Evolutionary conservation across 2,797 vertebrate genomes (phyloP), one percentile per base, ranked within the genome.

Genomic region (Myotis findleyi): DNA sequence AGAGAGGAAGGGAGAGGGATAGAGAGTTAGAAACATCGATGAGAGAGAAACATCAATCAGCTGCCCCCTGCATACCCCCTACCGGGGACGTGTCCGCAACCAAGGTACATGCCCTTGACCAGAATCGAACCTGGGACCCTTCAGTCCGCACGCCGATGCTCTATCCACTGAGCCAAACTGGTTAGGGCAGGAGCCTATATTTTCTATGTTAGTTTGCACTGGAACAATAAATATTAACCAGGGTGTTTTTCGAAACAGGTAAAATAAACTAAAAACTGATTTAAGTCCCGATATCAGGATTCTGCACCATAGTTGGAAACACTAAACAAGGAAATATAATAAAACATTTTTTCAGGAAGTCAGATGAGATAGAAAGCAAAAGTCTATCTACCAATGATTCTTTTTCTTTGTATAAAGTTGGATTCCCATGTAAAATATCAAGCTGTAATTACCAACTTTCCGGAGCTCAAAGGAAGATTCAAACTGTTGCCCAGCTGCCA

Each of bases 381-480:
- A 36, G 10, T 41, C 33, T 53, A 72, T 95, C 64, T 77, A 30
- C 57, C 44, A 51, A 51, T 41, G 41, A 30, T 49, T 86, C 36
- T 33, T 81, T 86, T 88, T 71, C 77, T 87, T 59, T 72, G 53
- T 49, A 71, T 41, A 44, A 79, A 71, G 59, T 95, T 82, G 59
- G 9, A 97, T 96, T 97, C 98, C 72, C 81, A 84, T 36, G 68
- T 66, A 96, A 97, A 97, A 96, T 86, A 96, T 80, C 79, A 98
- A 97, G 88, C 36, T 86, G 83, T 96, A 99, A 99, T 99, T 99
- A 99, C 99, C 99, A 95, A 99, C 99, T 99, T 99, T 99, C 87
- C 99, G 99, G 72, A 99, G 99, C 98, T 99, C 99, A 93, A 99
- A 99, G 20, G 99, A 99, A 36, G 99, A 98, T 97, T 99, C 99